Percentiles rank a stretch among this genome's conserved stretches.
These are phyloP conservation scores for Acridotheres tristis DNA, from an alignment of 2,797 vertebrate genomes.

Conservation along the genomic window DNA sequence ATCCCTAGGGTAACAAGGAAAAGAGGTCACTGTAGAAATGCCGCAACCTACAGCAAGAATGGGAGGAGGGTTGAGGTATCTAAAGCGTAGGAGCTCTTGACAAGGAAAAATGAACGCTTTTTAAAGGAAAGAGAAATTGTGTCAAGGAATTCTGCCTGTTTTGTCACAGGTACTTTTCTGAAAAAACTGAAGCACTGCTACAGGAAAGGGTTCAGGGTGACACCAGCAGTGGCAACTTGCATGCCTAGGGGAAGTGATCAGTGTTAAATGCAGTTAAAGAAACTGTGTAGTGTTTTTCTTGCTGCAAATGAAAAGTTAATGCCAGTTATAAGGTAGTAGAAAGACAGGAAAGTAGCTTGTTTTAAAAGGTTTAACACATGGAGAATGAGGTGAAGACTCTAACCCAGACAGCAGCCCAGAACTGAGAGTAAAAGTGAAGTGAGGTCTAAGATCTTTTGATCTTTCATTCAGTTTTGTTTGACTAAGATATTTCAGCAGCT, in stretches of 20 bases:
- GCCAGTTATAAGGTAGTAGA: background rate
- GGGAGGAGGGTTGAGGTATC: background rate
- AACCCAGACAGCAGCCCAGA: background rate
- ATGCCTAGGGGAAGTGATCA: background rate
- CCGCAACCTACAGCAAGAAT: slow-evolving; percentile 8
- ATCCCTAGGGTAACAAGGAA: slow-evolving; percentile 47
- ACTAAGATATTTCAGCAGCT: background rate
- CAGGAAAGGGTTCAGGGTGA: background rate
- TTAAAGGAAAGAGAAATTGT: background rate
- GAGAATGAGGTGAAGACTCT: background rate
- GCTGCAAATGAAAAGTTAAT: background rate
- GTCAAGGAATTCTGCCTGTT: background rate
- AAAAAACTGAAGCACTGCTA: background rate
- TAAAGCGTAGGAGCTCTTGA: background rate
- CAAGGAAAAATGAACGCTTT: background rate
- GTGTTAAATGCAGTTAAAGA: background rate
- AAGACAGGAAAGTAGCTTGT: background rate
- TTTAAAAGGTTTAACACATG: background rate
- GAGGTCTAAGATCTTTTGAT: background rate
- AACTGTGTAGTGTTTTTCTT: background rate
- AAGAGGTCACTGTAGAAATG: slow-evolving; percentile 39
- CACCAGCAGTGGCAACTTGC: background rate
- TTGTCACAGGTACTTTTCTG: background rate
- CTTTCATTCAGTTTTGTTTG: background rate
- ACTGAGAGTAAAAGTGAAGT: background rate